Evolutionary conservation across 2,888 invertebrate genomes (phyloP).

Genomic region (Amaurobius ferox): DNA sequence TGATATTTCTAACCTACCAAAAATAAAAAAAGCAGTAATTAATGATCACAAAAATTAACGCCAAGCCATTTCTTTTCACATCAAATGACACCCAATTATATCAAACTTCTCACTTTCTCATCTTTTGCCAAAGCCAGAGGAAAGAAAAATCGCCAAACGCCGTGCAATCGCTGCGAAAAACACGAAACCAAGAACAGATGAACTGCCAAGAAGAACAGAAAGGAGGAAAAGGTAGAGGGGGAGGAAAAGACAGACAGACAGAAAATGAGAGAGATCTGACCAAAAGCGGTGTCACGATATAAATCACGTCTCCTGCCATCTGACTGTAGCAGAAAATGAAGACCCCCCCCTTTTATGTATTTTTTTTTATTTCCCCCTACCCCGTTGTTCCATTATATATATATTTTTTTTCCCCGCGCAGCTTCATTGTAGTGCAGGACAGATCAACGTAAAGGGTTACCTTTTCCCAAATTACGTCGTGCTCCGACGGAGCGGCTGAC

Average conservation of each 20-base stretch:
- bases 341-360: neutral
- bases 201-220: slow-evolving; percentile 38
- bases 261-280: slow-evolving; percentile 66
- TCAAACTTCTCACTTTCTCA: slow-evolving; percentile 33
- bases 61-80: slow-evolving; percentile 2
- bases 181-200: slow-evolving; percentile 44
- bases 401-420: slow-evolving; percentile 28
- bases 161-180: slow-evolving; percentile 30
- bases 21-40: neutral
- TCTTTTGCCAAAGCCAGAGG: slow-evolving; percentile 1
- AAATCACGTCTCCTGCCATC: slow-evolving; percentile 59
- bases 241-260: slow-evolving; percentile 39
- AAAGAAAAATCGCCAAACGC: slow-evolving; percentile 12
- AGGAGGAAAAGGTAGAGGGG: slow-evolving; percentile 3
- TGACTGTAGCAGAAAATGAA: slow-evolving; percentile 57
- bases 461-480: slow-evolving; percentile 19
- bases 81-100: slow-evolving; percentile 49
- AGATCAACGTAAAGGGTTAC: slow-evolving; percentile 19
- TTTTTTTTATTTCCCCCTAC: slow-evolving; percentile 24
- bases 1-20: no score
- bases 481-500: slow-evolving; percentile 1
- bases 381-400: slow-evolving; percentile 40
- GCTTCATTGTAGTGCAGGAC: slow-evolving; percentile 13
- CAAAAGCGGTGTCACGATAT: slow-evolving; percentile 64
- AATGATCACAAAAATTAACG: neutral